Base-by-base conservation (phyloP, 1,140 invertebrate genomes). In the Drosophila parvula region DNA sequence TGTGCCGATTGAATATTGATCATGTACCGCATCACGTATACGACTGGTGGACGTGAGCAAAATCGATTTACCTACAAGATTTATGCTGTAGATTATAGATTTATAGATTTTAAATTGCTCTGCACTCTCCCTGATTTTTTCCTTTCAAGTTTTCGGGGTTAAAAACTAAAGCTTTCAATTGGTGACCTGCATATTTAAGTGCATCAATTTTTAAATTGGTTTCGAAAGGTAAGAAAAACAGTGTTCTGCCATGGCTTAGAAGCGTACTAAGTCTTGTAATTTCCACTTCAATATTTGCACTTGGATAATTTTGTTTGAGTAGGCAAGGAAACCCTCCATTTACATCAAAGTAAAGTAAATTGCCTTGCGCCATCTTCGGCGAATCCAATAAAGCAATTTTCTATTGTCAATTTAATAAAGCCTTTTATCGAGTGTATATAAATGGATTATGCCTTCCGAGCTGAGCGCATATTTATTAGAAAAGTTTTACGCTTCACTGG, bases 371-470 rank as follows among this genome's bases (percentile, higher is more conserved):
- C 36, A 4, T 7, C 22, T 47, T 57, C 47, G 47, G 40, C 38
- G 45, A 69, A 74, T 79, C 62, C 51, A 78, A 63, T 78, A 82
- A 88, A 74, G 63, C 77, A 82, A 82, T 82, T 81, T 75, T 64
- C 68, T 84, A 81, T 85, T 88, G 79, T 88, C 77, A 82, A 88
- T 82, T 74, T 88, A 78, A 78, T 74, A 86, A 88, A 82, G 77
- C 65, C 64, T 77, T 82, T 80, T 86, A 88, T 82, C 69, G 69
- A 74, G 76, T 79, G 41, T 53, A 48, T 67, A 80, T 88, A 88
- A 83, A 63, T 48, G 80, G 79, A 82, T 88, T 88, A 83, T 65
- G 73, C 53, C 57, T 36, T 28, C 45, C 27, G 16, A 47, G 51
- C 57, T 53, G 27, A 38, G 57, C 32, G 57, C 50, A 84, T 71